Base-by-base conservation (phyloP, 2,888 invertebrate genomes). In the Tachystola acroxantha region DNA sequence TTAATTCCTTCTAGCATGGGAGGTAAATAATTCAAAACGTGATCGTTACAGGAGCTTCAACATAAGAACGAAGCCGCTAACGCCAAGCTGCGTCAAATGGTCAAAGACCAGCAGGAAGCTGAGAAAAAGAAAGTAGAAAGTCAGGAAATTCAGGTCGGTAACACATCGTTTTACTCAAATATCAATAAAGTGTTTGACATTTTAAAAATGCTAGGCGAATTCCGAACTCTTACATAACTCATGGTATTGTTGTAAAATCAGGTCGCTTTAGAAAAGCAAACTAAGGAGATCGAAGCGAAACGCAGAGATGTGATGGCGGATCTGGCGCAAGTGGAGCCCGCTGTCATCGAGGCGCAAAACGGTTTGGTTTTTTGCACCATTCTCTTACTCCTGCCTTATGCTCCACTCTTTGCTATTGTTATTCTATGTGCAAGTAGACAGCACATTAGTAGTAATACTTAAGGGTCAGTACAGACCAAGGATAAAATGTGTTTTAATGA, bases 11-110 rank as follows among this genome's bases (percentile, higher is more conserved):
- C n/a, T n/a, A n/a, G n/a, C n/a, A n/a, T n/a, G n/a, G n/a, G n/a
- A n/a, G n/a, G n/a, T n/a, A n/a, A n/a, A n/a, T n/a, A n/a, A n/a
- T n/a, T n/a, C n/a, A n/a, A n/a, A n/a, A n/a, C n/a, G n/a, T n/a
- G n/a, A n/a, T n/a, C n/a, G 29, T 48, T 44, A 12, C 36, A 92
- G 90, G 95, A 96, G 79, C 77, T 96, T 12, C 97, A 98, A 89
- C 96, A 96, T 27, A 99, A 99, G 88, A 99, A 99, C 70, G 97
- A 97, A 70, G 97, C 98, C 1, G 99, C 99, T 34, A 99, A 99
- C 76, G 96, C 96, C n/a, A 99, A 99, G 82, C 89, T 99, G 33
- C 94, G 96, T 50, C 98, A 99, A 78, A 99, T 99, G 99, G 96
- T 99, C 32, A 97, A 97, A 87, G 97, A 99, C 81, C 98, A 99